Conservation (phyloP, 2,888 invertebrate genomes). For the Stenoptilia bipunctidactyla region DNA sequence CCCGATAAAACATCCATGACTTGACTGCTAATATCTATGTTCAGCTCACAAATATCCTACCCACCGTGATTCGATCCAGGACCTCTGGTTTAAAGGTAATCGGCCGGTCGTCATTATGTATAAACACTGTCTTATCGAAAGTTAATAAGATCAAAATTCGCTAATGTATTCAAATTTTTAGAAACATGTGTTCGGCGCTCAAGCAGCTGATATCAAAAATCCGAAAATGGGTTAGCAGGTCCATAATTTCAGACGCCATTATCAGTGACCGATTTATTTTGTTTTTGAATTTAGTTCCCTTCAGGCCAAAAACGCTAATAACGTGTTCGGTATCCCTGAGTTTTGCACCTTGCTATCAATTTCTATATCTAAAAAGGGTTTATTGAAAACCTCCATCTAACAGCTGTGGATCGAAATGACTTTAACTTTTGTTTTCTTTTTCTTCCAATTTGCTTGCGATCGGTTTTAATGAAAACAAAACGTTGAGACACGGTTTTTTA, state of each 20-base stretch:
- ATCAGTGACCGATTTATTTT: slow-evolving; percentile 52
- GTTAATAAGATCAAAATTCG: too few species aligned
- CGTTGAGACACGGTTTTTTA: too few species aligned
- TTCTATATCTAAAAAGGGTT: slow-evolving; percentile 29
- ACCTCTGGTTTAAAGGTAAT: too few species aligned
- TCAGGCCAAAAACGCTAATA: slow-evolving; percentile 41
- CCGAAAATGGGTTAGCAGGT: slow-evolving; percentile 46
- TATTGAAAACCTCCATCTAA: slow-evolving; percentile 38
- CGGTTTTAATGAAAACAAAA: too few species aligned
- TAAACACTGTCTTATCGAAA: too few species aligned
- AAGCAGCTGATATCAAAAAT: slow-evolving; percentile 47
- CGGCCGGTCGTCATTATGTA: too few species aligned
- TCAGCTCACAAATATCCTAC: too few species aligned
- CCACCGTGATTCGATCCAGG: too few species aligned
- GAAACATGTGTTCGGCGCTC: slow-evolving; percentile 46
- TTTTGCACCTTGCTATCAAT: slow-evolving; percentile 61
- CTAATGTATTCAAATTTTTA: slow-evolving; percentile 17
- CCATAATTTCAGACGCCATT: slow-evolving; percentile 52
- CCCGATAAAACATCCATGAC: too few species aligned
- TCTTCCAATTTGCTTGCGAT: not conserved
- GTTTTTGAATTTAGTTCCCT: slow-evolving; percentile 42
- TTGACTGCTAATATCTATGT: too few species aligned
- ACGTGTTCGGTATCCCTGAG: slow-evolving; percentile 41
- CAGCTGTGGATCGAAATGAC: slow-evolving; percentile 35
- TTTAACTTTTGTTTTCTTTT: slow-evolving; percentile 20